Evolutionary conservation across 2,888 invertebrate species (phyloP).

Genomic region (Alloscopus bannaensis): DNA sequence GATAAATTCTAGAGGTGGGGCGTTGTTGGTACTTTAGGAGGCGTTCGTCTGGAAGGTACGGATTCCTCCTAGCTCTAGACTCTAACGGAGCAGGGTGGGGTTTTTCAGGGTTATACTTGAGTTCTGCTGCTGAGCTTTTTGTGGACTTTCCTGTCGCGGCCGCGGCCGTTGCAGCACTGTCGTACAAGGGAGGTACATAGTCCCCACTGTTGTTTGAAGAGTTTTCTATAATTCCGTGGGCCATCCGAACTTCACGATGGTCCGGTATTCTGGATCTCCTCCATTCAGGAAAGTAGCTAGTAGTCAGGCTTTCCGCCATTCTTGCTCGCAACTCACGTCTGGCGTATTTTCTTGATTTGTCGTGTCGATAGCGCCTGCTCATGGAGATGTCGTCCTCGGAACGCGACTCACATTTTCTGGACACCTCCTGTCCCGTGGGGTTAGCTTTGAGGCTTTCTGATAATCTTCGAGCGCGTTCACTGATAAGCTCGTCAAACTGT

Average conservation of each 20-base stretch:
- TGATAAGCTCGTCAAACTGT: conserved; percentile 55
- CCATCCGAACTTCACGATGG: background rate
- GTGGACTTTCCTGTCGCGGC: background rate
- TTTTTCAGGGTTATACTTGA: conserved; percentile 1
- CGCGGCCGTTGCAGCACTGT: background rate
- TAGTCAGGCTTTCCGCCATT: conserved; percentile 52
- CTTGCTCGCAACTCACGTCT: conserved; percentile 45
- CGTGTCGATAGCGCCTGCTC: conserved; percentile 7
- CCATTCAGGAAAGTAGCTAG: conserved; percentile 13
- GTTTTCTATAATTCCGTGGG: conserved; percentile 9
- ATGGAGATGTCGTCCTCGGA: conserved; percentile 34
- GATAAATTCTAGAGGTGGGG: conserved; percentile 20
- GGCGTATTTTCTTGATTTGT: conserved; percentile 32
- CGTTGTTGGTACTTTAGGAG: conserved; percentile 22
- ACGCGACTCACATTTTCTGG: conserved; percentile 26
- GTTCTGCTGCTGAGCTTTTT: background rate
- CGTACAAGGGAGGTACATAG: conserved; percentile 15
- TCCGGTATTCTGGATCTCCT: conserved; percentile 4
- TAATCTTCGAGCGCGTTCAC: conserved; percentile 42
- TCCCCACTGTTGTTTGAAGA: conserved; percentile 30
- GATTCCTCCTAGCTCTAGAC: conserved; percentile 5
- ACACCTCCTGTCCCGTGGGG: background rate
- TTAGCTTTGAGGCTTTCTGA: conserved; percentile 45
- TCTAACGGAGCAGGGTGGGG: background rate
- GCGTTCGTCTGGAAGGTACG: background rate